Conservation (phyloP, 2,888 invertebrate species). For the Patella pellucida region DNA sequence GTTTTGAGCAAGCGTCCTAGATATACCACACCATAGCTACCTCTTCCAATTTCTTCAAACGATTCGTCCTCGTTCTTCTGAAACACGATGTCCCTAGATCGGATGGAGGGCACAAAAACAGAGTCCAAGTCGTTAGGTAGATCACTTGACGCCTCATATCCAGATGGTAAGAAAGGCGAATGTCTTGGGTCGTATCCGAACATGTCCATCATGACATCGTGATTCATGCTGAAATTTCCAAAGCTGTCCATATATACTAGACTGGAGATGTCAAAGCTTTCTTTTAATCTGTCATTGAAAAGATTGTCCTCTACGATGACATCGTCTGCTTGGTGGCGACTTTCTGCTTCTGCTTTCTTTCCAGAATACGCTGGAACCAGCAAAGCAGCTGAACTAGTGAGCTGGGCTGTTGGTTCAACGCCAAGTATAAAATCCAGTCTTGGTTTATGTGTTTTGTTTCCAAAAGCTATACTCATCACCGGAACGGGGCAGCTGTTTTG, state of each 20-base stretch:
- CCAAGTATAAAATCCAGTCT: too few relatives aligned
- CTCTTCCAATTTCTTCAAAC: constrained; percentile 36
- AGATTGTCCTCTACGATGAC: too few relatives aligned
- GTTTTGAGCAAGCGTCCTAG: constrained; percentile 16
- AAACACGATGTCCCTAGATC: constrained; percentile 28
- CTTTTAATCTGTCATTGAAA: background rate
- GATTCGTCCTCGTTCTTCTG: constrained; percentile 30
- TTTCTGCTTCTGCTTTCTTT: too few relatives aligned
- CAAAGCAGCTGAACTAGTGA: too few relatives aligned
- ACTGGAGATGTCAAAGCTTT: background rate
- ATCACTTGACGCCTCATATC: background rate
- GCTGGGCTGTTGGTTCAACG: too few relatives aligned
- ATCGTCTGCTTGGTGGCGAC: too few relatives aligned
- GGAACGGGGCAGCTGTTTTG: too few relatives aligned
- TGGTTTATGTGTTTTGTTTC: too few relatives aligned
- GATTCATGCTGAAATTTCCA: background rate
- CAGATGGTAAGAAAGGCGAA: background rate
- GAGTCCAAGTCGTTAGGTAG: constrained; percentile 23
- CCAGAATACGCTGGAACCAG: too few relatives aligned
- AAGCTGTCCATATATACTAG: background rate
- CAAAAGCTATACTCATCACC: too few relatives aligned
- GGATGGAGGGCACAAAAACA: constrained; percentile 31
- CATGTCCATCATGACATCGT: background rate
- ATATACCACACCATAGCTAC: constrained; percentile 36
- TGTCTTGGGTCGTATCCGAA: background rate